Conservation (phyloP, 2,888 invertebrate genomes). For the Enoplolaimus lenunculus region DNA sequence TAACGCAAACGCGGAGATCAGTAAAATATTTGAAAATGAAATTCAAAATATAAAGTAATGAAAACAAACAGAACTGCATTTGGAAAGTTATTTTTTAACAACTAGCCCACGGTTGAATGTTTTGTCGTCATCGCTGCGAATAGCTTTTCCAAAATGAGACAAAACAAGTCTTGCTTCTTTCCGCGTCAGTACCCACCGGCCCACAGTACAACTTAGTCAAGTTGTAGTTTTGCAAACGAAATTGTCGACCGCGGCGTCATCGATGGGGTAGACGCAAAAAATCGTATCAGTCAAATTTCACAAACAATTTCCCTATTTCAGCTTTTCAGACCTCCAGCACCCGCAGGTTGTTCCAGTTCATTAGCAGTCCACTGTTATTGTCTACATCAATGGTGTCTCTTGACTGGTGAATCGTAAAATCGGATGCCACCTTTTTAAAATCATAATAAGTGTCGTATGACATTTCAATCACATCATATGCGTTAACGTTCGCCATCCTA, state of each 20-base stretch:
- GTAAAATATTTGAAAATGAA: too few species aligned
- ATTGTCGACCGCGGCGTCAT: background rate
- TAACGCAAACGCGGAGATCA: too few species aligned
- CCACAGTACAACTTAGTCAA: background rate
- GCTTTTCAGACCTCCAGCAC: background rate
- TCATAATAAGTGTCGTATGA: background rate
- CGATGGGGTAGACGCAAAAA: constrained; percentile 5
- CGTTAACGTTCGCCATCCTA: background rate
- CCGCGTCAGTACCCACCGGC: background rate
- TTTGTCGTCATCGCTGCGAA: too few species aligned
- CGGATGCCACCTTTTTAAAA: background rate
- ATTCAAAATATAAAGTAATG: too few species aligned
- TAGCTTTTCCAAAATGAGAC: too few species aligned
- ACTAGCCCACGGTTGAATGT: too few species aligned
- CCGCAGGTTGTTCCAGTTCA: constrained; percentile 9
- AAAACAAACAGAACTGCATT: too few species aligned
- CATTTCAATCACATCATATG: background rate
- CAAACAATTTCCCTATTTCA: background rate
- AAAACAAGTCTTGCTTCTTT: too few species aligned
- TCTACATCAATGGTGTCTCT: background rate
- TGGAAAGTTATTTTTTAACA: too few species aligned
- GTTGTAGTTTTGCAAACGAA: background rate
- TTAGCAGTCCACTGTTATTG: background rate
- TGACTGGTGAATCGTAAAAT: background rate
- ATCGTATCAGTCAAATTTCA: background rate